Evolutionary conservation across 2,888 invertebrate genomes (phyloP).

Genomic region (Brachylomia viminalis): DNA sequence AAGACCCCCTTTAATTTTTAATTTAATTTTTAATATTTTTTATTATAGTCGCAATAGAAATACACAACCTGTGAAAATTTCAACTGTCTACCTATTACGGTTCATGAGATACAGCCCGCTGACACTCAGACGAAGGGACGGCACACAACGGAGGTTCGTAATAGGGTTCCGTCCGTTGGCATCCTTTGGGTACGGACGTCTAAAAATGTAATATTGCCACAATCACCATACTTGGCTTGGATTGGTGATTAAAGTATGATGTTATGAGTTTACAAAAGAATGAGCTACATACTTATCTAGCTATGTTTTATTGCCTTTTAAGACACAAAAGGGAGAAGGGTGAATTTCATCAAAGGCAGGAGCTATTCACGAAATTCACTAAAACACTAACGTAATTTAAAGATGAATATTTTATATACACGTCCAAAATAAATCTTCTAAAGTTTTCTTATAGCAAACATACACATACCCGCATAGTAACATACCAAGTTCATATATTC

Average conservation of each 20-base stretch:
- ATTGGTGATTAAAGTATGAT: not conserved
- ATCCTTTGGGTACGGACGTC: no score
- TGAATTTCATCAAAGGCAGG: not conserved
- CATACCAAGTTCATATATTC: conserved; percentile 25
- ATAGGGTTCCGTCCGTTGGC: no score
- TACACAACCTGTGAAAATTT: no score
- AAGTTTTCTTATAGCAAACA: conserved; percentile 21
- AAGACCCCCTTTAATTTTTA: no score
- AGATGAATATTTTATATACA: not conserved
- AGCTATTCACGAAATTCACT: not conserved
- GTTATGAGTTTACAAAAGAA: not conserved
- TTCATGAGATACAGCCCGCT: no score
- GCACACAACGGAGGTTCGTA: not conserved
- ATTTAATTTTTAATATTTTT: no score
- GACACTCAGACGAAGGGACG: no score
- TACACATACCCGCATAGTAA: conserved; percentile 12
- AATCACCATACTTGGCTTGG: not conserved
- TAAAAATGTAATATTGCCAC: not conserved
- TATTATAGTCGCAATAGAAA: no score
- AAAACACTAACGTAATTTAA: not conserved
- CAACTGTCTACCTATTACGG: no score
- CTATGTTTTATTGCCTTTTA: no score
- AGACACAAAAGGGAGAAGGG: not conserved
- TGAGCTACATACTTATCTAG: no score
- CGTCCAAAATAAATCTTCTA: conserved; percentile 15